A percentile compares a stretch with the other conserved stretches of the same genome.
phyloP scores from a whole-genome alignment of 2,797 vertebrate genomes.

The Lophius americanus region DNA sequence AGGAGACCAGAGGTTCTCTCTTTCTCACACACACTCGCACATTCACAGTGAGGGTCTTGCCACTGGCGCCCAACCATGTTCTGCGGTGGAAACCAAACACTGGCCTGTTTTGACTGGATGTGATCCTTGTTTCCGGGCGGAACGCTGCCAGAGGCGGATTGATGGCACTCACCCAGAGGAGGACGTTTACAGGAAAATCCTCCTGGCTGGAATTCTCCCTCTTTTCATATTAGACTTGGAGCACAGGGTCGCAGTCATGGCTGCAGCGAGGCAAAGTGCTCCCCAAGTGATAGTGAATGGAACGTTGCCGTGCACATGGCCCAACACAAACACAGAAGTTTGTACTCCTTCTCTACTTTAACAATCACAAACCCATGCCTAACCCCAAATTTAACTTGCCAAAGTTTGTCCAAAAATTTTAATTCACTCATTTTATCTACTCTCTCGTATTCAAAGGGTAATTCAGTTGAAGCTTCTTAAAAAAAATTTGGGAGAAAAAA shows the following conservation, averaged over 20 bases:
- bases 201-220: constrained; percentile 62
- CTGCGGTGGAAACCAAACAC: constrained; percentile 80
- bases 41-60: constrained; percentile 52
- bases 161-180: constrained; percentile 75
- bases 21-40: constrained; percentile 39
- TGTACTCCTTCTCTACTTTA: constrained; percentile 4
- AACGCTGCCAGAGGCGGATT: constrained; percentile 70
- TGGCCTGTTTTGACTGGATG: constrained; percentile 76
- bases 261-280: constrained; percentile 54
- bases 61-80: constrained; percentile 70
- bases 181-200: constrained; percentile 72
- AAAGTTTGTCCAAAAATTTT: not conserved
- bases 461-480: too few species aligned
- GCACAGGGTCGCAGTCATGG: constrained; percentile 62
- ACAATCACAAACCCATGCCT: not conserved
- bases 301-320: not conserved
- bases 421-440: too few species aligned
- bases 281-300: constrained; percentile 60
- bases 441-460: too few species aligned
- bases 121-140: constrained; percentile 79
- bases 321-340: constrained; percentile 2
- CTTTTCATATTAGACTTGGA: constrained; percentile 55
- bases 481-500: too few species aligned
- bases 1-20: constrained; percentile 44
- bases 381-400: not conserved